A percentile compares a stretch with the other conserved stretches of the same genome.
Evolutionary conservation across 2,797 vertebrate species (phyloP).

Genomic region (Acanthurus tractus): DNA sequence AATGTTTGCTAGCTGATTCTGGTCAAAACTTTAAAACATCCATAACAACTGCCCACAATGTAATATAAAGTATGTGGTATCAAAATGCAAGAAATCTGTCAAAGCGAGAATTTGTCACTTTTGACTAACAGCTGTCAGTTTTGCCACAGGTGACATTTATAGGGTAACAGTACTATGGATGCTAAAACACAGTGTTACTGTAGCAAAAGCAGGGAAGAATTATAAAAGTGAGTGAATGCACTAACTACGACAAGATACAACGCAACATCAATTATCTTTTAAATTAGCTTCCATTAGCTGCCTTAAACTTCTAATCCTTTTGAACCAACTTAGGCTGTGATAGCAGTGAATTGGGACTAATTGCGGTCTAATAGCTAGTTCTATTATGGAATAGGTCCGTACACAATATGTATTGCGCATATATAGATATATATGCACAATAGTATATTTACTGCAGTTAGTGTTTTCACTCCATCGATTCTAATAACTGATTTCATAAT

Average conservation of each 20-base stretch:
- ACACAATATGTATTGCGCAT: no score
- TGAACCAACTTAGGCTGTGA: not conserved
- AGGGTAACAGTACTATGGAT: not conserved
- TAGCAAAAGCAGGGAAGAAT: not conserved
- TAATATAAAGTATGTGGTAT: not conserved
- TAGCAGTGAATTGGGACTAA: not conserved
- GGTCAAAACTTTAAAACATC: no score
- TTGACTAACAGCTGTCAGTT: not conserved
- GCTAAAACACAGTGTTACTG: not conserved
- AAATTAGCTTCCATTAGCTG: no score
- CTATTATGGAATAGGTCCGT: no score
- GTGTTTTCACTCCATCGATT: not conserved
- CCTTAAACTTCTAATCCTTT: not conserved
- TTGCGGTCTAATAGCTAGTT: no score
- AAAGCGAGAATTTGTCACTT: not conserved
- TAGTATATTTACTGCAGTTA: not conserved
- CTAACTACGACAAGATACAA: not conserved
- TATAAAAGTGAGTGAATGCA: not conserved
- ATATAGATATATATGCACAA: no score
- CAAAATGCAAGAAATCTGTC: not conserved
- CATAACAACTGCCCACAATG: not conserved
- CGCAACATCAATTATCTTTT: no score
- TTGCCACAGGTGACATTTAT: not conserved
- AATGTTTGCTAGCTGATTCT: slow-evolving; percentile 4
- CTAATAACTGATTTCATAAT: no score